Base-by-base conservation (phyloP, 2,113 vertebrate genomes). In the Pica pica region DNA sequence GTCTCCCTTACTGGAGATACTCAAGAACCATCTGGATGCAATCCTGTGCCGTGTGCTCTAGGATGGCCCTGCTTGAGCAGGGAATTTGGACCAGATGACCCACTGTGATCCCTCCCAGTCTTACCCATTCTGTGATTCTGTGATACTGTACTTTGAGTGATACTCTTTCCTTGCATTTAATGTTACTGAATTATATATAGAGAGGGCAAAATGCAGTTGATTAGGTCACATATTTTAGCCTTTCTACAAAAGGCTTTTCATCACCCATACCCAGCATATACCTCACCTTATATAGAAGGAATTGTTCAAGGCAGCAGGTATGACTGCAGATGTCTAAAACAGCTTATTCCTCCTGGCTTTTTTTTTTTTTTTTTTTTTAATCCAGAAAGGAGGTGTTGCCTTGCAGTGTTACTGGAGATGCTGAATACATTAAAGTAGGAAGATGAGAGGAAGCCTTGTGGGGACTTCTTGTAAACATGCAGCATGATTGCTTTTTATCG, bases 391-490 rank as follows among this genome's bases (percentile, higher is more conserved):
- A 83, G 56, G 33, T 68, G 41, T 70, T 93, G 85, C 79, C 52
- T 93, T 88, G 47, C 76, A 94, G 73, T 92, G 73, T 55, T 74
- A 63, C 60, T 95, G 94, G 64, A 93, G 88, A 83, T 78, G 69
- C 73, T 92, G 93, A 93, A 95, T 94, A 83, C 68, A 90, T 97
- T 93, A 92, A 86, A 93, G 91, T 33, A 80, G 52, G 64, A 93
- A 95, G 93, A 92, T 90, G 88, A 97, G 94, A 97, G 76, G 80
- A 93, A 96, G 95, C 85, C 95, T 96, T 89, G 85, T 94, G 94
- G 94, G 90, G 80, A 81, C 69, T 89, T 94, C 90, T 90, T 97
- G 95, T 95, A 96, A 97, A 94, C 93, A 97, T 92, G 65, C 73
- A 84, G 49, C 64, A 78, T 79, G 96, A 95, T 84, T 95, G 83